Base-by-base conservation (phyloP, 2,797 vertebrate species). In the Sitta carolinensis region DNA sequence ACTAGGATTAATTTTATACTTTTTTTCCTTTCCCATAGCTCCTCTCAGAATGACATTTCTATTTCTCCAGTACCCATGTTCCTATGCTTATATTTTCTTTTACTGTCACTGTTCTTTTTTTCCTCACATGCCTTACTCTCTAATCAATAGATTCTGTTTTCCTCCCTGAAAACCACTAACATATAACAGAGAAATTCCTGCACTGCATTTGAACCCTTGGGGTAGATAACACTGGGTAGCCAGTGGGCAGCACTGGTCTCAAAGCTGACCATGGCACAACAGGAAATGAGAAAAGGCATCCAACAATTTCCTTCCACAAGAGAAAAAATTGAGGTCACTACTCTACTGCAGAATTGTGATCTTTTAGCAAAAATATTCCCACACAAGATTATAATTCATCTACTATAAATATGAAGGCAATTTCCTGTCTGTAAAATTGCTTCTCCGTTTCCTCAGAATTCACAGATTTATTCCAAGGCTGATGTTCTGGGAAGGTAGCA, bases 271-370 rank as follows among this genome's bases (percentile, higher is more conserved):
- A 6, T 66, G 22, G 5, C 66, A 17, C 69, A 67, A 16, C 5
- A 80, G 73, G 45, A 93, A 93, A 90, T 83, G 30, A 96, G 66
- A 91, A 94, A 94, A 93, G 16, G 36, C 43, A 69, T 54, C 13
- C 57, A 89, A 85, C 25, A 62, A n/a, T 89, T 85, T 75, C 79
- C n/a, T 87, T 79, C n/a, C 40, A 57, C 10, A 73, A 36, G 18
- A 78, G 13, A 19, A 81, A 94, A 87, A 92, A 91, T 34, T 95
- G 76, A 89, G 79, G 62, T 92, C 32, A 1, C 20, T 69, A n/a
- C 12, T 80, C 10, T 92, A 47, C 73, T 76, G 50, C 9, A 78
- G 48, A 73, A 81, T 42, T 50, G 45, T 32, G 19, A 75, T 86
- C 43, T 74, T 87, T 69, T 43, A n/a, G 32, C 1, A n/a, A 77